Base-by-base conservation (phyloP, 2,888 invertebrate genomes). In the Rhamphomyia laevipes region DNA sequence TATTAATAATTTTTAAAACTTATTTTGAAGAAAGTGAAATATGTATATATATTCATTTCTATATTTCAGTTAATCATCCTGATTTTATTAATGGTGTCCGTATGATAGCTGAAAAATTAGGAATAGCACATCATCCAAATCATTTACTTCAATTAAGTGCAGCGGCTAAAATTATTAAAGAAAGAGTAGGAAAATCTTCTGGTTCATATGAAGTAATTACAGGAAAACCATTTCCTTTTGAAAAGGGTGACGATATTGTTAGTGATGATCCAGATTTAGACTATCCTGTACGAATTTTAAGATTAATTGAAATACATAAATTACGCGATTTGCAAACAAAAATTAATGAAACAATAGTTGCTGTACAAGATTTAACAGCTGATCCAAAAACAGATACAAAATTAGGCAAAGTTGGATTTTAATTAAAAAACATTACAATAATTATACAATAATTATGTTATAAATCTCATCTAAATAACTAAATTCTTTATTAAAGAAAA, bases 311-410 rank as follows among this genome's bases (percentile, higher is more conserved):
- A 64, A 79, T 86, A 42, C 68, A 68, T 57, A 68, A 65, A 46
- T 53, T 70, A 2, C 66, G 71, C 1, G 58, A 69, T 54, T 75
- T 97, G 45, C 97, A 99, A 68, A 95, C 93, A 0, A 80, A 79
- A 61, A 93, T 96, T 46, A 99, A 99, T 70, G 91, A 95, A 68
- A 82, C 90, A 1, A 85, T 99, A 56, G 97, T 96, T 2, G 79
- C 82, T 42, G 88, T 94, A 4, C 99, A 99, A 73, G 80, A 74
- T 53, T 75, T 97, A 2, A 97, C 97, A 1, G 96, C 96, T 5
- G 86, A 97, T 74, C 97, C 96, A 3, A 92, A 92, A 73, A 97
- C 96, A 54, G 94, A 97, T 65, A 90, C 93, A 0, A 85, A 83
- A 65, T 73, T 97, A 43, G 96, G 96, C 46, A 86, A 89, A 78